Evolutionary conservation across 2,797 vertebrate genomes (phyloP), one percentile per base, ranked within the genome.

Genomic region (Spondyliosoma cantharus): DNA sequence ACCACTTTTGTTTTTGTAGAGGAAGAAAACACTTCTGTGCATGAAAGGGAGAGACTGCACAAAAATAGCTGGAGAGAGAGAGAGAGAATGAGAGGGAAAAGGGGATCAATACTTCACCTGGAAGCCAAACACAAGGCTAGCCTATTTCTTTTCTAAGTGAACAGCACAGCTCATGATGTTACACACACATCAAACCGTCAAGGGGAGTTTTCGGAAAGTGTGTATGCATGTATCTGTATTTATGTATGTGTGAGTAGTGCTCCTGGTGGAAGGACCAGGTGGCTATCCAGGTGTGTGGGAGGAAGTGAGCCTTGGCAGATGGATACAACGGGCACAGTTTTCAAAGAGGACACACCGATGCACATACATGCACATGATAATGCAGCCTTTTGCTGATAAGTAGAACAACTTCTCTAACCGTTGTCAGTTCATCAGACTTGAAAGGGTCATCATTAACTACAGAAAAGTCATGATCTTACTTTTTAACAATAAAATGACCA

Each of bases 221-320:
- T 48, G 5, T 63, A 45, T 80, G 19, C 24, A n/a, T 60, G 48
- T 37, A 25, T 59, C 50, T 48, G 29, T 7, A 14, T 70, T 42
- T 56, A 49, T 53, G 69, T 65, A 65, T 63, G 63, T 59, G 48
- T 74, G 46, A 60, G 52, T 56, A 52, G 56, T 73, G 74, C 71
- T 76, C 42, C 74, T 76, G 73, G 68, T 32, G 65, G 74, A 81
- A 60, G 72, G 67, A 81, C 70, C 90, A 92, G 87, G 79, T 91
- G 90, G 89, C 62, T 58, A 32, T 87, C 89, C 90, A 91, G 89
- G 86, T 92, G 89, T 89, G 87, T 89, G 85, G 88, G 88, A 89
- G 86, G 91, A 84, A 79, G 74, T 57, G 42, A 73, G 79, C 56
- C 83, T 86, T 87, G 84, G 85, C 90, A 90, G 81, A 78, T 74